Evolutionary conservation across 2,113 vertebrate species (phyloP).

Genomic region (Brachypteracias leptosomus): DNA sequence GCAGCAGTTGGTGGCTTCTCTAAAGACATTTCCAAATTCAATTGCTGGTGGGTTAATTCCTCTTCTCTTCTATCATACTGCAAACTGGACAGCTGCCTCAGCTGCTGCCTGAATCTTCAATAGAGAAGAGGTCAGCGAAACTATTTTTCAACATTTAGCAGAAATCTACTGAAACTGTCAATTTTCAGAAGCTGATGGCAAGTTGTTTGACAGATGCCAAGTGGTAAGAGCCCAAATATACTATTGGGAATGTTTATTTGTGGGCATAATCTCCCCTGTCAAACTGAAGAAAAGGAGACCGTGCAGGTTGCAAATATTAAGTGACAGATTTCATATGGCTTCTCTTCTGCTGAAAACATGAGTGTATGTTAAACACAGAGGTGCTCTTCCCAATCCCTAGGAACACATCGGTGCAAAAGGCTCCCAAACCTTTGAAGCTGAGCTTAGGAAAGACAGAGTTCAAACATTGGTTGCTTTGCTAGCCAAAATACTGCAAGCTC

Average conservation of each 20-base stretch:
- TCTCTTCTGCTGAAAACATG: neutral
- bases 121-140: constrained; percentile 48
- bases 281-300: constrained; percentile 48
- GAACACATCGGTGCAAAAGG: neutral
- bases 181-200: constrained; percentile 65
- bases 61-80: constrained; percentile 43
- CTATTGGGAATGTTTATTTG: constrained; percentile 69
- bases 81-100: constrained; percentile 59
- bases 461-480: neutral
- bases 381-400: neutral
- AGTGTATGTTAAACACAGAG: neutral
- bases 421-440: neutral
- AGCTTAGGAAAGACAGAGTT: neutral
- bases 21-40: constrained; percentile 67
- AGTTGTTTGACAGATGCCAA: constrained; percentile 68
- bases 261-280: constrained; percentile 50
- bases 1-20: constrained; percentile 37
- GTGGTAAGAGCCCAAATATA: constrained; percentile 61
- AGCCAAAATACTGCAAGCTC: neutral
- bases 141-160: constrained; percentile 65
- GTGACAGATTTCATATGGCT: constrained; percentile 27
- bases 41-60: constrained; percentile 58
- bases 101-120: constrained; percentile 55
- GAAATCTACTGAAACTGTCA: constrained; percentile 67
- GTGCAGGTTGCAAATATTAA: constrained; percentile 30